These are phyloP conservation scores for Takifugu flavidus DNA, from an alignment of 2,113 vertebrate genomes.

Conservation along the genomic window DNA sequence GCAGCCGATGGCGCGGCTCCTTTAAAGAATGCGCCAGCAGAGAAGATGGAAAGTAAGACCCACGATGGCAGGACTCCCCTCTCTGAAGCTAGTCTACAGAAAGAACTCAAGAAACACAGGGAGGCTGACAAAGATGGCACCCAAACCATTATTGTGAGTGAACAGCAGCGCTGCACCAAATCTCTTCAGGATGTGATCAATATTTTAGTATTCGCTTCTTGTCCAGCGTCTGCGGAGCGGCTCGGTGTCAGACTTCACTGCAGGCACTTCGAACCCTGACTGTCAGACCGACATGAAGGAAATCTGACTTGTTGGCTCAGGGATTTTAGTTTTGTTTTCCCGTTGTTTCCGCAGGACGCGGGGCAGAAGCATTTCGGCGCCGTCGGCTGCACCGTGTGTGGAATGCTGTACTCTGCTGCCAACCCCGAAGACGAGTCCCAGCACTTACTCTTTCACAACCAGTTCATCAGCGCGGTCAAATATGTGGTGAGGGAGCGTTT, in stretches of 20 bases:
- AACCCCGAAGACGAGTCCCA: slow-evolving; percentile 97
- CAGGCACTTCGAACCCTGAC: no score
- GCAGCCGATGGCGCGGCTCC: no score
- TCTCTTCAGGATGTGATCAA: neutral
- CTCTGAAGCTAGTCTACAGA: slow-evolving; percentile 81
- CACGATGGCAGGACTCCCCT: slow-evolving; percentile 63
- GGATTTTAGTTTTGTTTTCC: neutral
- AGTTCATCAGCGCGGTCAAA: slow-evolving; percentile 97
- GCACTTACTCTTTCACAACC: slow-evolving; percentile 96
- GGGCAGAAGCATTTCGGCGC: slow-evolving; percentile 94
- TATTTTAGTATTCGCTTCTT: neutral
- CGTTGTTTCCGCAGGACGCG: slow-evolving; percentile 77
- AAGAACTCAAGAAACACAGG: slow-evolving; percentile 81
- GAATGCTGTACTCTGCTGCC: slow-evolving; percentile 95
- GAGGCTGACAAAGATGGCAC: slow-evolving; percentile 82
- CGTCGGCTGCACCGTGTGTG: slow-evolving; percentile 91
- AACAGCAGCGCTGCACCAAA: neutral
- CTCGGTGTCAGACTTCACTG: no score
- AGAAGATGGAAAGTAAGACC: slow-evolving; percentile 14
- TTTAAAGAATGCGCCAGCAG: slow-evolving; percentile 9
- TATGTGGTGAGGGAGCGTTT: slow-evolving; percentile 87
- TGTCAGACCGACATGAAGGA: no score
- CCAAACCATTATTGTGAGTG: slow-evolving; percentile 86
- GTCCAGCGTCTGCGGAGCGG: neutral
- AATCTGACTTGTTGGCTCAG: no score